These are phyloP conservation scores for Garra rufa DNA, from an alignment of 2,113 vertebrate genomes.

Conservation along the genomic window DNA sequence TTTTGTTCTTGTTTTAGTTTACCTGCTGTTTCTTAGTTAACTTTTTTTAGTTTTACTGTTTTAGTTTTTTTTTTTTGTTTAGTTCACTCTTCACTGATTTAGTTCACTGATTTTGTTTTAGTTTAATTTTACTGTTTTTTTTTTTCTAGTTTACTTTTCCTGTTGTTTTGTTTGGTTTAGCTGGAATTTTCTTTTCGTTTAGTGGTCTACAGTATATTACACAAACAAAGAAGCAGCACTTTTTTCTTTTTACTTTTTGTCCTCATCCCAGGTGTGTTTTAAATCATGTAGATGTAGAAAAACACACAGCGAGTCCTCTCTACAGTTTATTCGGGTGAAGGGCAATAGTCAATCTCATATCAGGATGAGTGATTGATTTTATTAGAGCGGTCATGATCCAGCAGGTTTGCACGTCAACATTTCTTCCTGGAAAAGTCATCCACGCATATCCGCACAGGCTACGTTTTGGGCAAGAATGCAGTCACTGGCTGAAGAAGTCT, in stretches of 20 bases:
- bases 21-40: too few species aligned
- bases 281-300: conserved; percentile 3
- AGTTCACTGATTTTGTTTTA: neutral
- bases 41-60: neutral
- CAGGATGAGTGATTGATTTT: conserved; percentile 51
- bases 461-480: neutral
- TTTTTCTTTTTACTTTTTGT: neutral
- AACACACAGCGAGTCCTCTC: neutral
- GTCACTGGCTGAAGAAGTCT: conserved; percentile 22
- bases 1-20: neutral
- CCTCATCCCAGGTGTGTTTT: neutral
- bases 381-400: conserved; percentile 11
- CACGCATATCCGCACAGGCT: neutral
- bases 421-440: conserved; percentile 44
- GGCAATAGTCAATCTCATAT: conserved; percentile 11
- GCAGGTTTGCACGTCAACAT: conserved; percentile 35
- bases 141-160: neutral
- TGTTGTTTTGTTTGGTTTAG: neutral
- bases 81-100: too few species aligned
- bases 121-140: neutral
- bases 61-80: neutral
- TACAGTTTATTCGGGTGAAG: neutral
- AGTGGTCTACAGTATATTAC: neutral
- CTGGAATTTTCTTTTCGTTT: neutral
- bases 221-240: neutral